A percentile compares a stretch with the other conserved stretches of the same genome.
phyloP scores from a whole-genome alignment of 2,888 invertebrate species.

The Patella caerulea region DNA sequence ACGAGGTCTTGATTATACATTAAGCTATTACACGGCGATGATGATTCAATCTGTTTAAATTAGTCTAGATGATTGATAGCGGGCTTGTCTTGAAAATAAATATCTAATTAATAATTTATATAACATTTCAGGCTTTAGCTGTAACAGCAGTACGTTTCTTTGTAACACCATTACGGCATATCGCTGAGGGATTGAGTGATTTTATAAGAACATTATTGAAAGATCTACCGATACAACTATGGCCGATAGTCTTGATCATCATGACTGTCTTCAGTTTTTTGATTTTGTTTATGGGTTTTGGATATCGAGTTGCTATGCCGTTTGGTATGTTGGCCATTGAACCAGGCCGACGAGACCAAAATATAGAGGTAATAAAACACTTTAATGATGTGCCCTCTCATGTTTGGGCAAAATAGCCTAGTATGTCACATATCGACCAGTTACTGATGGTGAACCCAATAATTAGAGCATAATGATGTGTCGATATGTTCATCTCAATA shows the following conservation, averaged over 20 bases:
- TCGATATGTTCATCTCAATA: too few species aligned
- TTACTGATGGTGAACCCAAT: too few species aligned
- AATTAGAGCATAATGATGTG: too few species aligned
- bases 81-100: too few species aligned
- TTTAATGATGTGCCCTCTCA: too few species aligned
- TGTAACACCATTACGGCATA: constrained; percentile 41
- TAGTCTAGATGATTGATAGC: too few species aligned
- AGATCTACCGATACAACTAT: constrained; percentile 40
- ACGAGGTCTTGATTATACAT: neutral
- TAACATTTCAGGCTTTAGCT: constrained; percentile 39
- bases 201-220: constrained; percentile 38
- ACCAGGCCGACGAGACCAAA: constrained; percentile 13
- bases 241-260: constrained; percentile 29
- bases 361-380: neutral
- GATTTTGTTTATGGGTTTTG: constrained; percentile 30
- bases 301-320: constrained; percentile 32
- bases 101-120: too few species aligned
- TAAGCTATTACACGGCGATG: too few species aligned
- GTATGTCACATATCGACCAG: too few species aligned
- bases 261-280: constrained; percentile 24
- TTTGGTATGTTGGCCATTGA: constrained; percentile 27
- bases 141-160: constrained; percentile 41
- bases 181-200: constrained; percentile 25
- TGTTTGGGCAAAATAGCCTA: too few species aligned
- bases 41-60: too few species aligned